Percentiles rank a stretch among this genome's conserved stretches.
Evolutionary conservation across 2,113 vertebrate genomes (phyloP).

Genomic region (Laticauda colubrina): DNA sequence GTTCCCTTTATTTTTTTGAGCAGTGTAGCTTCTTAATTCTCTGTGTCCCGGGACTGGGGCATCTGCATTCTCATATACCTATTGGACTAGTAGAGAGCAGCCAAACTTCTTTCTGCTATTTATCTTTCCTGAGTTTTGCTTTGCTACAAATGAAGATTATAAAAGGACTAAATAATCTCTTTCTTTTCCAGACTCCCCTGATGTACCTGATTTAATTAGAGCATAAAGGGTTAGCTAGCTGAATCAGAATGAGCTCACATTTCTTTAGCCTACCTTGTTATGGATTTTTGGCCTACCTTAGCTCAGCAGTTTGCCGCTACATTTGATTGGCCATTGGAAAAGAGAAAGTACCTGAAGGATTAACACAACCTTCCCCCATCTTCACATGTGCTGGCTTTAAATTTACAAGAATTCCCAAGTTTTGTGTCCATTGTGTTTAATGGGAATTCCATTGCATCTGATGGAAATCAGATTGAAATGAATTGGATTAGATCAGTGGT

Average conservation of each 20-base stretch:
- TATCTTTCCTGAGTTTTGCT: neutral
- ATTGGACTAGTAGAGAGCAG: neutral
- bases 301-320: neutral
- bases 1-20: too few relatives aligned
- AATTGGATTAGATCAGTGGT: neutral
- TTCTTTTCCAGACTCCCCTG: neutral
- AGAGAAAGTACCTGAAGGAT: neutral
- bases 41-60: neutral
- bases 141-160: neutral
- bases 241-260: neutral
- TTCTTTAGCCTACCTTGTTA: neutral
- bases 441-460: neutral
- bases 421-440: neutral
- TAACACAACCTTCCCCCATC: neutral
- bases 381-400: neutral
- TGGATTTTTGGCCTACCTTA: neutral
- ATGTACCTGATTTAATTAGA: neutral
- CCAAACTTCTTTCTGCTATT: neutral
- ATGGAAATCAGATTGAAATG: neutral
- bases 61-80: neutral
- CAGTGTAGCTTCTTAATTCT: neutral
- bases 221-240: neutral
- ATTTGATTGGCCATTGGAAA: neutral
- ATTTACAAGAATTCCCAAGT: neutral
- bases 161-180: neutral